Conservation (phyloP, 2,888 invertebrate species). For the Lycia hirtaria region DNA sequence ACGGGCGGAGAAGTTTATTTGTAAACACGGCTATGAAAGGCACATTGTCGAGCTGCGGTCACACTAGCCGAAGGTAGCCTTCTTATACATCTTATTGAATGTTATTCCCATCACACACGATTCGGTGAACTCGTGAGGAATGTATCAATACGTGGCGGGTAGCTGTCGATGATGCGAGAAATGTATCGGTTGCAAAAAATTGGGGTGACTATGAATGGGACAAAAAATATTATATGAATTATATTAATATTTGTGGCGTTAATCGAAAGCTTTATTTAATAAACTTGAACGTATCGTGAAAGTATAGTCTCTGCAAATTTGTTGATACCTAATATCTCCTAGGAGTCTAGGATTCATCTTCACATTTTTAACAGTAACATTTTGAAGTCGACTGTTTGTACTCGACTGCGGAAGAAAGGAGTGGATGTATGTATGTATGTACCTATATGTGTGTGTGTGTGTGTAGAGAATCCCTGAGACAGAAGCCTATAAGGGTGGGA, state of each 20-base stretch:
- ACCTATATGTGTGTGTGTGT: too few relatives aligned
- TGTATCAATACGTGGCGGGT: constrained; percentile 56
- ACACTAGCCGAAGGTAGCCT: constrained; percentile 64
- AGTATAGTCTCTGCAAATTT: too few relatives aligned
- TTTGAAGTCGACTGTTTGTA: too few relatives aligned
- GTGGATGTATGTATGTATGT: too few relatives aligned
- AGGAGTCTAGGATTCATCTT: too few relatives aligned
- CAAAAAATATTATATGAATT: constrained; percentile 35
- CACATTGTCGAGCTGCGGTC: constrained; percentile 71
- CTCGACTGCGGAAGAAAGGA: too few relatives aligned
- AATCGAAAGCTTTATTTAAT: neutral
- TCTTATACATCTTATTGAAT: constrained; percentile 78
- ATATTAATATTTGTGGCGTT: neutral
- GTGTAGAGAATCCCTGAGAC: too few relatives aligned
- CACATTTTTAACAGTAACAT: too few relatives aligned
- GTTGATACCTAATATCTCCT: too few relatives aligned
- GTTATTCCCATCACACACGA: constrained; percentile 68
- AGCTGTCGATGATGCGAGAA: constrained; percentile 54
- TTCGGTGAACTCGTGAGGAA: constrained; percentile 74
- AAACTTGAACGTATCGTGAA: neutral
- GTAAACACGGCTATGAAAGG: constrained; percentile 81
- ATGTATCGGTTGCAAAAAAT: constrained; percentile 40
- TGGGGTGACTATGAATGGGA: constrained; percentile 26
- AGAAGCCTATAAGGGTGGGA: too few relatives aligned
- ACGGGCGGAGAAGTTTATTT: constrained; percentile 82